phyloP scores from a whole-genome alignment of 2,113 vertebrate genomes.

The Cervus canadensis region DNA sequence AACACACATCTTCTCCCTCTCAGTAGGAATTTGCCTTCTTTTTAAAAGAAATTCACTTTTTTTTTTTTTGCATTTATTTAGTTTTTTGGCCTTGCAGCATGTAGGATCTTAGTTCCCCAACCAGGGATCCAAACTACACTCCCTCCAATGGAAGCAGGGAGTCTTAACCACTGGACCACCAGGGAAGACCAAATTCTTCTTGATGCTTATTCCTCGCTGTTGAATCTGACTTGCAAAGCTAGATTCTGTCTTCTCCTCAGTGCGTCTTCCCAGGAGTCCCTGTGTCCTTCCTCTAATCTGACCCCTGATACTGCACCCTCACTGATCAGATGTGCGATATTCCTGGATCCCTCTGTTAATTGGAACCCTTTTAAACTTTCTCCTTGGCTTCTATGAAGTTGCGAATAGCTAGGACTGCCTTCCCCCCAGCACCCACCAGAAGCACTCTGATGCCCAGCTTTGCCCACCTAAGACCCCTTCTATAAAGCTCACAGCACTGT shows the following conservation, averaged over 20 bases:
- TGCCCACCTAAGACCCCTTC: background rate
- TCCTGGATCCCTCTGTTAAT: fast-evolving
- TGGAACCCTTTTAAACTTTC: background rate
- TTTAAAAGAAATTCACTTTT: background rate
- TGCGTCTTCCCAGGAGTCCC: background rate
- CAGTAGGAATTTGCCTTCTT: background rate
- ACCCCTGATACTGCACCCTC: background rate
- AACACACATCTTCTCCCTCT: background rate
- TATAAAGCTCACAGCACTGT: background rate
- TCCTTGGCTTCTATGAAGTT: background rate
- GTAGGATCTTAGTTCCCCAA: background rate
- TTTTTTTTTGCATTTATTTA: background rate
- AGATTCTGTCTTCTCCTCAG: background rate
- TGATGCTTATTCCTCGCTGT: background rate
- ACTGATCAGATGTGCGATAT: background rate
- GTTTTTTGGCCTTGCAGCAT: fast-evolving
- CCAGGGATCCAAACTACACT: background rate
- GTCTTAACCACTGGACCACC: background rate
- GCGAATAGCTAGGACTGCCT: background rate
- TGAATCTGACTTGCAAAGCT: background rate
- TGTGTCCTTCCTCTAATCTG: background rate
- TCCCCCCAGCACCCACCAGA: background rate
- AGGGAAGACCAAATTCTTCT: background rate
- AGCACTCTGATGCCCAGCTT: background rate
- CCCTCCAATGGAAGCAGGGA: background rate